Evolutionary conservation across 1,140 invertebrate genomes (phyloP).

Genomic region (Rhyacophila brunnea): DNA sequence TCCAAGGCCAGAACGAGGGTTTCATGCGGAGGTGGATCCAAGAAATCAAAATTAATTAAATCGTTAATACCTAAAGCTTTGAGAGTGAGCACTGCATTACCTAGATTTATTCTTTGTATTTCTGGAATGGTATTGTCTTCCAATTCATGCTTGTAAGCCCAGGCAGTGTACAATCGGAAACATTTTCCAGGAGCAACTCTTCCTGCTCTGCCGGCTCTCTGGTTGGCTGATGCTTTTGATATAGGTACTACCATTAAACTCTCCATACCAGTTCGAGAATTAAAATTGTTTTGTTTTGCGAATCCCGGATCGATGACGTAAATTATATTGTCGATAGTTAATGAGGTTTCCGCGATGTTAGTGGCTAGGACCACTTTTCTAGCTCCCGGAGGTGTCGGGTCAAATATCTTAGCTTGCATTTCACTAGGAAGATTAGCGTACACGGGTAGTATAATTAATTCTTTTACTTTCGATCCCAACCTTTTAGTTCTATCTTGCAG

Average conservation of each 20-base stretch:
- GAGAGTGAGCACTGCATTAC: constrained; percentile 94
- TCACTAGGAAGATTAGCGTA: constrained; percentile 98
- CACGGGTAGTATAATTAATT: constrained; percentile 92
- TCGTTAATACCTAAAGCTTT: constrained; percentile 98
- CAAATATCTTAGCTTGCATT: constrained; percentile 98
- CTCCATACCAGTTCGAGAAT: constrained; percentile 97
- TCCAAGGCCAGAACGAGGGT: constrained; percentile 94
- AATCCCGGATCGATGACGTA: constrained; percentile 99
- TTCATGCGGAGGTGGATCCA: constrained; percentile 98
- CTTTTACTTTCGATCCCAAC: constrained; percentile 89
- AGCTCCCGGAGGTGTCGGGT: constrained; percentile 91
- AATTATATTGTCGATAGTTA: constrained; percentile 99
- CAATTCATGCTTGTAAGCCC: constrained; percentile 96
- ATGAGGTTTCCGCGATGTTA: constrained; percentile 98
- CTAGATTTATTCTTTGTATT: constrained; percentile 96
- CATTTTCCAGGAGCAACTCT: constrained; percentile 95
- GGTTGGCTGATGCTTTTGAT: constrained; percentile 95
- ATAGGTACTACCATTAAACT: constrained; percentile 97
- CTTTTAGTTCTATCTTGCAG: constrained; percentile 85
- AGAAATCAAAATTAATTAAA: constrained; percentile 96
- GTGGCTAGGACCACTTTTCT: constrained; percentile 97
- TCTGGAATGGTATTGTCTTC: constrained; percentile 98
- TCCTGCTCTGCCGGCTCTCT: constrained; percentile 89
- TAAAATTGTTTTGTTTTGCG: constrained; percentile 99
- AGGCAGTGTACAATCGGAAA: constrained; percentile 94